A percentile compares a stretch with the other conserved stretches of the same genome.
These are phyloP conservation scores for Dromococcyx pavoninus DNA, from an alignment of 2,797 vertebrate genomes.

Conservation along the genomic window DNA sequence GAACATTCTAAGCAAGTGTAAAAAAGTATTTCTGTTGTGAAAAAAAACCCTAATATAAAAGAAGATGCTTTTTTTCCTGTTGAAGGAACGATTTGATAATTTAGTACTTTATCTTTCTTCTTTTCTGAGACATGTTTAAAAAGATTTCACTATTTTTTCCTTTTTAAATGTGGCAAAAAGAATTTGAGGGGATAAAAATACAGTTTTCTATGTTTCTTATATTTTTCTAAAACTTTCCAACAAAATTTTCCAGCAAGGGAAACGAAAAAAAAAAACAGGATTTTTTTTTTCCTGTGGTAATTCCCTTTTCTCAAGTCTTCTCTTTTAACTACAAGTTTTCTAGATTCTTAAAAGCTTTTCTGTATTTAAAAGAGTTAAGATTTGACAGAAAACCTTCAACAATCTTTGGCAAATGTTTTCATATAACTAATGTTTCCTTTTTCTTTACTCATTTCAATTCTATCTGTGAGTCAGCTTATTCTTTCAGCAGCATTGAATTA, in stretches of 20 bases:
- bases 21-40: not conserved
- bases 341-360: not conserved
- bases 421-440: not conserved
- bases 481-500: slow-evolving; percentile 12
- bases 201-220: not conserved
- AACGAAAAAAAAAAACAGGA: not conserved
- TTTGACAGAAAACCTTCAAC: not conserved
- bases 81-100: not conserved
- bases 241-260: not conserved
- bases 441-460: not conserved
- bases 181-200: not conserved
- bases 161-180: not conserved
- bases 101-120: not conserved
- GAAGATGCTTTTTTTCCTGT: not conserved
- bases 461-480: not conserved
- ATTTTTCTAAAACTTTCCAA: not conserved
- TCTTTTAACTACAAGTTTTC: not conserved
- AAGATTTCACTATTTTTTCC: no score
- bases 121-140: not conserved
- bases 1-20: not conserved
- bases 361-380: not conserved
- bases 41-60: not conserved
- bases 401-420: not conserved
- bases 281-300: not conserved
- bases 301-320: not conserved